These are phyloP conservation scores for Mirounga angustirostris DNA, from an alignment of 2,113 vertebrate genomes.

Conservation along the genomic window DNA sequence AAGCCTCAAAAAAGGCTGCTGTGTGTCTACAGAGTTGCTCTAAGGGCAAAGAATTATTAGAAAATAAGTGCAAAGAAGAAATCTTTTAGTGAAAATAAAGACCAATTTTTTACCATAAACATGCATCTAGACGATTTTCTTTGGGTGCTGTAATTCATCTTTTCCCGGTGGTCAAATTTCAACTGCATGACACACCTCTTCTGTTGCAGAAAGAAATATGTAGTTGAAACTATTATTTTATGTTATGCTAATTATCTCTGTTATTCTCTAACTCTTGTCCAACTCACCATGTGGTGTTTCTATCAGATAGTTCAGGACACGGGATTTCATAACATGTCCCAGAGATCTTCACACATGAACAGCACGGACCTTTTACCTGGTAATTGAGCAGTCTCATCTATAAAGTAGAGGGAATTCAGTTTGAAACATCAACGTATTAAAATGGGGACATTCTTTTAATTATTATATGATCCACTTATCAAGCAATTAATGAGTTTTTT, in stretches of 20 bases:
- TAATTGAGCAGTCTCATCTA: not conserved
- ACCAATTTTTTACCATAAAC: not conserved
- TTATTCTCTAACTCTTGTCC: not conserved
- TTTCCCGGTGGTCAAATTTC: not conserved
- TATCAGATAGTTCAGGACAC: not conserved
- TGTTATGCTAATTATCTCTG: not conserved
- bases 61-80: not conserved
- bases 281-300: not conserved
- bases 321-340: not conserved
- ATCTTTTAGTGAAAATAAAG: slow-evolving; percentile 40
- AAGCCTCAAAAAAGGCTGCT: not conserved
- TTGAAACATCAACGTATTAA: not conserved
- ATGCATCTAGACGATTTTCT: not conserved
- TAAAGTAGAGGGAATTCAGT: slow-evolving; percentile 1
- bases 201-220: slow-evolving; percentile 22
- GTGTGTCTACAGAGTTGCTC: not conserved
- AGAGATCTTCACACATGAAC: not conserved
- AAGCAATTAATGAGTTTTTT: not conserved
- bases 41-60: slow-evolving; percentile 29
- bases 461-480: not conserved
- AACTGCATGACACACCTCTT: not conserved
- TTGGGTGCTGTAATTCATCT: not conserved
- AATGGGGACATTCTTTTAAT: not conserved
- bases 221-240: not conserved
- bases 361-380: not conserved